phyloP scores from a whole-genome alignment of 2,113 vertebrate genomes.

The Scalopus aquaticus region DNA sequence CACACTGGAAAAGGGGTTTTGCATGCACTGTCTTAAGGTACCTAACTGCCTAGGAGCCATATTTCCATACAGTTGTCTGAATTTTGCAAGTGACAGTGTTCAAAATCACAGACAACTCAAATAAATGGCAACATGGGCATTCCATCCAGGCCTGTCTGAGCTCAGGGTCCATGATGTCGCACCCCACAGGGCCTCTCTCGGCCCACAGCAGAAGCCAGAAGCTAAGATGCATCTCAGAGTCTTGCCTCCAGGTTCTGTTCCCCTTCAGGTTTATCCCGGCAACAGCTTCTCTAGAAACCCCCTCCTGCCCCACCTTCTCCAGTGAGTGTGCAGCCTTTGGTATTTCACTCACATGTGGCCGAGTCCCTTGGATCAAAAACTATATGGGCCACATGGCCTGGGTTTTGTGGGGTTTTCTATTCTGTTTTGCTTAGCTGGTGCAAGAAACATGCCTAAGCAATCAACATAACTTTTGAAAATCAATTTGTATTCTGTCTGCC shows the following conservation, averaged over 20 bases:
- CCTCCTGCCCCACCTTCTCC: background rate
- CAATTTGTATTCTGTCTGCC: constrained; percentile 51
- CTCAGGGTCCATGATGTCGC: background rate
- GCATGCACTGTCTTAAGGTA: background rate
- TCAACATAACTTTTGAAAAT: constrained; percentile 45
- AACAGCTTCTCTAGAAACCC: background rate
- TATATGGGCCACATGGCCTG: background rate
- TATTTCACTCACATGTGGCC: background rate
- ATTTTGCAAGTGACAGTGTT: background rate
- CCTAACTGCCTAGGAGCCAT: too few species aligned
- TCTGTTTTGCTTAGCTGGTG: background rate
- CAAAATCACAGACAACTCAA: background rate
- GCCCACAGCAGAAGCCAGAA: background rate
- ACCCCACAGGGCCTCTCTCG: background rate
- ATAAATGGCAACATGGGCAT: background rate
- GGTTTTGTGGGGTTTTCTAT: background rate
- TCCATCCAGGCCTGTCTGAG: background rate
- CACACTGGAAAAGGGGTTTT: too few species aligned
- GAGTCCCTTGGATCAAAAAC: background rate
- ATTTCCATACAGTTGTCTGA: background rate
- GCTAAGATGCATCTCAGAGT: background rate
- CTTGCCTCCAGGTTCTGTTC: background rate
- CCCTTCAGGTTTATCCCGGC: background rate
- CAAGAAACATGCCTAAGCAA: background rate
- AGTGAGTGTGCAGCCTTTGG: background rate